Base-by-base conservation (phyloP, 2,113 vertebrate species). In the Paracanthobrama guichenoti region DNA sequence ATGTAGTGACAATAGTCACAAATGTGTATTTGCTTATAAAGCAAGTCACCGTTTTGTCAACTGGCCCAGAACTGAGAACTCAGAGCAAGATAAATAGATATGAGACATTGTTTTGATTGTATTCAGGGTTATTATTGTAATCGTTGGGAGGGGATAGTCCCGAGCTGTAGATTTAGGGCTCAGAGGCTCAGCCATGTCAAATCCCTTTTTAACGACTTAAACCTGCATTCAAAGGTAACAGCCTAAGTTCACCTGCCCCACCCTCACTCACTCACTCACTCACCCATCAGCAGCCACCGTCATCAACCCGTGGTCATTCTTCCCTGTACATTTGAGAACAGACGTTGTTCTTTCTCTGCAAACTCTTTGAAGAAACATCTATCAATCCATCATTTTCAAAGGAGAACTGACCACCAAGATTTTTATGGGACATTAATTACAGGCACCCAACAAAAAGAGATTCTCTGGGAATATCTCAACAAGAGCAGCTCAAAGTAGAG, bases 201-300 rank as follows among this genome's bases (percentile, higher is more conserved):
- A 90, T 94, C 94, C 94, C 50, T 83, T 84, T 91, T 92, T 94
- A 93, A 90, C 88, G 90, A 92, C 88, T 94, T 94, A 95, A 91
- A 90, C 88, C 86, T 89, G 90, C 87, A 85, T 59, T 90, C 90
- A 91, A 84, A 87, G 67, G 89, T 78, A 90, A 89, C 71, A 85
- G 82, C 76, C 87, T 84, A 88, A 91, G 88, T 89, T 87, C 86
- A 86, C 87, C 74, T 74, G 59, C 89, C 82, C 89, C 82, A 85
- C 92, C 90, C 66, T 3, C 39, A 87, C 39, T 55, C 26, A 60
- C 39, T 55, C 26, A 60, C 14, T 48, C 64, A 69, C 44, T 26
- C 35, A 20, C 26, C 12, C 75, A 86, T 85, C 77, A 72, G n/a
- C 57, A 85, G 50, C 75, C 67, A 16, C 3, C 22, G 44, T 50